phyloP scores from a whole-genome alignment of 2,888 invertebrate species.

The Bombylius major region DNA sequence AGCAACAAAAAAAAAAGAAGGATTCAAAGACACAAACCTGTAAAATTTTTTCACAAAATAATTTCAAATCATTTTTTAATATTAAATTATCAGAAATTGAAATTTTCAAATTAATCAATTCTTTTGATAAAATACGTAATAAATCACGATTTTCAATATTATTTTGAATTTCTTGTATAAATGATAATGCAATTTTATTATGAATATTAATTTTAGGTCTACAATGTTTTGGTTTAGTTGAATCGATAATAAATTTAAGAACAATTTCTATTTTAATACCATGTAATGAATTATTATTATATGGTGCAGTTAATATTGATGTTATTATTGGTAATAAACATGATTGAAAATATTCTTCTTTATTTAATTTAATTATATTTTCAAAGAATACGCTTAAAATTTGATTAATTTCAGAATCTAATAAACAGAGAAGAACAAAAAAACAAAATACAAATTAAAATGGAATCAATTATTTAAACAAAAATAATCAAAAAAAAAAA shows the following conservation, averaged over 20 bases:
- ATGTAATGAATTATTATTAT: constrained; percentile 60
- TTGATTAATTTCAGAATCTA: constrained; percentile 31
- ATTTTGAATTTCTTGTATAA: constrained; percentile 30
- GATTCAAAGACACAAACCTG: constrained; percentile 14
- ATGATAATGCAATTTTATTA: constrained; percentile 29
- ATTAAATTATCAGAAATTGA: constrained; percentile 20
- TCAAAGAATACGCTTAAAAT: constrained; percentile 34
- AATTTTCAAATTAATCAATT: constrained; percentile 25
- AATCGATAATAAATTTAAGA: constrained; percentile 59
- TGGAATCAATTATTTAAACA: neutral
- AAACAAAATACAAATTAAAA: neutral
- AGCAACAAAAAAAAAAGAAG: neutral
- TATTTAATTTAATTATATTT: constrained; percentile 26
- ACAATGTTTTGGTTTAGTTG: constrained; percentile 44
- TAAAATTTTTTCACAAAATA: constrained; percentile 25
- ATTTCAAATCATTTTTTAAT: constrained; percentile 24
- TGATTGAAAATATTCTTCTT: constrained; percentile 28
- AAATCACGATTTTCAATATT: constrained; percentile 32
- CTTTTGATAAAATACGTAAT: constrained; percentile 31
- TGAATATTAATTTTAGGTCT: constrained; percentile 26
- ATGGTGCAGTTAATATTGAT: constrained; percentile 59
- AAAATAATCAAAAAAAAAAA: neutral
- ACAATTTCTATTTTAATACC: constrained; percentile 64
- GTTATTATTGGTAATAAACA: constrained; percentile 63
- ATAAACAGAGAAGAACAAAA: neutral